Conservation (phyloP, 2,888 invertebrate species). For the Elegia similella region DNA sequence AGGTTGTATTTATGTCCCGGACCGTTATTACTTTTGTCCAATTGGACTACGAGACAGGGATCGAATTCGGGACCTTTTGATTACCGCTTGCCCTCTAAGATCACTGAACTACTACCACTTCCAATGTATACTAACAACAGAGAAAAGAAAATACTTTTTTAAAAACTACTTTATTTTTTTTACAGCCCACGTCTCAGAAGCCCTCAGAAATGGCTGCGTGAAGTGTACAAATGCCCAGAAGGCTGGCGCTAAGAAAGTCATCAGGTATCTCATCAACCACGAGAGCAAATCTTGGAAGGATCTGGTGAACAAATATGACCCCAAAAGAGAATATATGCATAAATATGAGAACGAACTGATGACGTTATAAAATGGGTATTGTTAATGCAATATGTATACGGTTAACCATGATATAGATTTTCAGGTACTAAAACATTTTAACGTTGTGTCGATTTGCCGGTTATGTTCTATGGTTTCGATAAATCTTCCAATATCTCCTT, state of each 20-base stretch:
- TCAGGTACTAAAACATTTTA: too few relatives aligned
- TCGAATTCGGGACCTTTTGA: too few relatives aligned
- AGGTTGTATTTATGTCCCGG: too few relatives aligned
- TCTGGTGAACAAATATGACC: constrained; percentile 65
- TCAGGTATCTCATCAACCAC: constrained; percentile 58
- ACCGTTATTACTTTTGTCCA: too few relatives aligned
- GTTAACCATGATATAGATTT: background rate
- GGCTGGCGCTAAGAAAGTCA: constrained; percentile 56
- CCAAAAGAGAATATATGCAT: constrained; percentile 50
- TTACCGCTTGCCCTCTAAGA: too few relatives aligned
- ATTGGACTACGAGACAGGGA: too few relatives aligned
- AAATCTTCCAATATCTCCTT: too few relatives aligned
- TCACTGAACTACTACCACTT: too few relatives aligned
- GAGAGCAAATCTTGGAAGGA: constrained; percentile 57
- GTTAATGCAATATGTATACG: background rate
- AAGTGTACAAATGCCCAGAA: constrained; percentile 61
- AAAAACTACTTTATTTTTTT: constrained; percentile 12
- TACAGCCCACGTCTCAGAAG: constrained; percentile 69
- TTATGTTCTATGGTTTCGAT: too few relatives aligned
- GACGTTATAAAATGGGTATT: constrained; percentile 16
- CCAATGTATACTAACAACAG: too few relatives aligned
- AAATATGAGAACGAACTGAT: constrained; percentile 62
- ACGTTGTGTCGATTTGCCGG: too few relatives aligned
- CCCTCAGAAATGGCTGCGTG: constrained; percentile 60
- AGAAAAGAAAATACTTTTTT: background rate